Evolutionary conservation across 2,797 vertebrate genomes (phyloP), one percentile per base, ranked within the genome.

Genomic region (Sebastes cheni): DNA sequence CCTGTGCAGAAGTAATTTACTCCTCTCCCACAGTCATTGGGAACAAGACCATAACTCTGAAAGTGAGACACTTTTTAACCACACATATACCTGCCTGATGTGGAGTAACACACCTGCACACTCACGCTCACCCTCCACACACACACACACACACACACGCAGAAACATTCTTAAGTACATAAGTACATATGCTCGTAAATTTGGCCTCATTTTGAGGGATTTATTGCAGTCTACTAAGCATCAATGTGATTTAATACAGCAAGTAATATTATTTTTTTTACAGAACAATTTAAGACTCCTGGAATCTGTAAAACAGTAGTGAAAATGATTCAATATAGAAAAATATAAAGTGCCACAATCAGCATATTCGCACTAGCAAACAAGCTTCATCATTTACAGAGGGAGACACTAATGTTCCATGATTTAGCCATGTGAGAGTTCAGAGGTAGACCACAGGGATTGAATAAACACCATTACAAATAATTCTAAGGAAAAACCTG

Each of bases 161-260:
- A 72, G 8, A 85, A 67, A 82, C 64, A 67, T 59, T 81, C 71
- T 65, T 42, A n/a, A n/a, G n/a, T n/a, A n/a, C n/a, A 77, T 22
- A 79, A 61, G 18, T 22, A 79, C 13, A 71, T 23, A 46, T 56
- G 54, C 76, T 84, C 58, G 5, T 80, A 64, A 88, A 77, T 36
- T 85, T 75, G 20, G 73, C 93, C 93, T 94, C 92, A 93, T 88
- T 93, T 93, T 92, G 93, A 94, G 92, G 93, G 82, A 93, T 94
- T 94, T 93, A 95, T 94, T 95, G 73, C 77, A 86, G 82, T 89
- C 85, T 88, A 90, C 84, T 79, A 88, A 86, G 90, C 91, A 94
- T 94, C 92, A 94, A 94, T 94, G 91, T 94, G 93, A 95, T 94
- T 94, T 90, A 88, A 89, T 88, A 92, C 85, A 94, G 80, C 52